A percentile compares a stretch with the other conserved stretches of the same genome.
Evolutionary conservation across 2,113 vertebrate genomes (phyloP).

Genomic region (human): DNA sequence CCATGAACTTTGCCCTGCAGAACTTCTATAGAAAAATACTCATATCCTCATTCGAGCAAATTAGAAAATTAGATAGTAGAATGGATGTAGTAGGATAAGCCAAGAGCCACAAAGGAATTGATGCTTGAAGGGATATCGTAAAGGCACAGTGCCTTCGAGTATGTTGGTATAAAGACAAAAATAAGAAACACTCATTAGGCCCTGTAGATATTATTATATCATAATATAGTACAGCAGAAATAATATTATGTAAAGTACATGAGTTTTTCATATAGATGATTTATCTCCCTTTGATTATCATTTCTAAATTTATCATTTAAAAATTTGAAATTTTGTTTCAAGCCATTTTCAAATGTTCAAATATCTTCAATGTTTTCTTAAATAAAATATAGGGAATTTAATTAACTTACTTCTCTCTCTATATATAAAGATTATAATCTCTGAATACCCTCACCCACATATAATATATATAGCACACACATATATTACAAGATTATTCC

Average conservation of each 20-base stretch:
- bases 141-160: background rate
- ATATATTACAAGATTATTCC: background rate
- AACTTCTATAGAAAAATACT: background rate
- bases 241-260: background rate
- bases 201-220: background rate
- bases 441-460: background rate
- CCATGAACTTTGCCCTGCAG: background rate
- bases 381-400: background rate
- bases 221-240: background rate
- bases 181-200: background rate
- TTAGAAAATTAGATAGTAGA: background rate
- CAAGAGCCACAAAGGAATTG: background rate
- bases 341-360: background rate
- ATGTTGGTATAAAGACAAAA: conserved; percentile 3
- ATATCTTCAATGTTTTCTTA: background rate
- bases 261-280: background rate
- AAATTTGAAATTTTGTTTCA: background rate
- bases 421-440: background rate
- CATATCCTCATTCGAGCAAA: background rate
- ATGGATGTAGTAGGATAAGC: background rate
- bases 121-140: background rate
- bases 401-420: background rate
- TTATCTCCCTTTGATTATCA: background rate
- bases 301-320: background rate
- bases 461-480: background rate